Conservation (phyloP, 1,140 invertebrate species). For the Drosophila lowei region DNA sequence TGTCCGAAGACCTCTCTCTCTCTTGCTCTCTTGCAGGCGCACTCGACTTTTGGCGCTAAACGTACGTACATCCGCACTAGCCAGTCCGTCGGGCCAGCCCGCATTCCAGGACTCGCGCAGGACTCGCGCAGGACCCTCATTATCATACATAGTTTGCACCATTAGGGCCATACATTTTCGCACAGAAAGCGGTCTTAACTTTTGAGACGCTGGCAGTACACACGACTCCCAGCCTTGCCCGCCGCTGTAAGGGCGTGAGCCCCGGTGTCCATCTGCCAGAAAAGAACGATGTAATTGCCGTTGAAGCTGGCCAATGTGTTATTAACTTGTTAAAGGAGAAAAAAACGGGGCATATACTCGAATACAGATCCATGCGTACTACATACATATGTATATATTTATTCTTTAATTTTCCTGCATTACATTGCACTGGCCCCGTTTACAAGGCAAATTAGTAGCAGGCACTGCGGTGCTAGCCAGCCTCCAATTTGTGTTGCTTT, state of each 20-base stretch:
- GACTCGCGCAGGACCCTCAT: constrained; percentile 70
- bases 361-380: neutral
- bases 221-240: too few species aligned
- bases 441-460: constrained; percentile 9
- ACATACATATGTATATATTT: neutral
- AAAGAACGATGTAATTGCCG: constrained; percentile 66
- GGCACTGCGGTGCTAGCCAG: constrained; percentile 4
- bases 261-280: constrained; percentile 58
- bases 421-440: constrained; percentile 8
- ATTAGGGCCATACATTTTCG: constrained; percentile 62
- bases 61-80: constrained; percentile 37
- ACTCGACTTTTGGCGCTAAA: constrained; percentile 73
- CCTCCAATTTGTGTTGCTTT: constrained; percentile 41
- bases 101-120: constrained; percentile 49
- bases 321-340: constrained; percentile 71
- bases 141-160: constrained; percentile 76
- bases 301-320: constrained; percentile 60
- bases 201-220: too few species aligned
- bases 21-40: constrained; percentile 32
- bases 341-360: constrained; percentile 40
- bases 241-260: neutral
- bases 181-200: constrained; percentile 14
- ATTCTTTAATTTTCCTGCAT: neutral
- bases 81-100: constrained; percentile 35
- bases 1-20: constrained; percentile 7